Base-by-base conservation (phyloP, 1,140 invertebrate species). In the Plectrocnemia conspersa region DNA sequence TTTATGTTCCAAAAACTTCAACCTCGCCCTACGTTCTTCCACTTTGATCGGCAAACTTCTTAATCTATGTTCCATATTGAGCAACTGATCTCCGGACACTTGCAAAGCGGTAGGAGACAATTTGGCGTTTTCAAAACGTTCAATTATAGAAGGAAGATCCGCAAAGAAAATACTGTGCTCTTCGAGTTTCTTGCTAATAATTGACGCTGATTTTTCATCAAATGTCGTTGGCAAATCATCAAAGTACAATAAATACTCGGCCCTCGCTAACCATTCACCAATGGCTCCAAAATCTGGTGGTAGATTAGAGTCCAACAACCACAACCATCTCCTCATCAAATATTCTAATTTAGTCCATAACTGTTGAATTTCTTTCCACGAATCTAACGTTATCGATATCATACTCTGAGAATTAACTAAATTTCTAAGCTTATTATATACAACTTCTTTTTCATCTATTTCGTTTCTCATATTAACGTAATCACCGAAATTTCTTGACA, bases 1-100 rank as follows among this genome's bases (percentile, higher is more conserved):
- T 75, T 92, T 92, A 68, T 93, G 90, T 74, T 93, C 90, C 42
- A 93, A 77, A 75, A 89, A 93, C 68, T 93, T 92, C 61, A 94
- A 77, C 66, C 82, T 82, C 10, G 90, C 83, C 66, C 87, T 80
- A 58, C 89, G 79, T 63, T 88, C 85, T 10, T 82, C 81, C 9
- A 88, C 87, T 62, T 80, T 79, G 45, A 77, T 78, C 61, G 80
- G 82, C 27, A 93, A 77, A 11, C 79, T 79, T 29, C 85, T 80
- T 18, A 96, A 74, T 64, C 93, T 79, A 18, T 78, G 73, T 54
- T 82, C 81, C 79, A 96, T 85, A 65, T 86, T 84, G 54, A 87
- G 81, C 38, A 96, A 66, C 67, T 95, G 90, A 64, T 89, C 83
- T 7, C 79, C 73, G 1, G 85, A 82, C 29, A 94, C 77, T 68